These are phyloP conservation scores for Germaria angustata DNA, from an alignment of 2,888 invertebrate genomes.

Conservation along the genomic window DNA sequence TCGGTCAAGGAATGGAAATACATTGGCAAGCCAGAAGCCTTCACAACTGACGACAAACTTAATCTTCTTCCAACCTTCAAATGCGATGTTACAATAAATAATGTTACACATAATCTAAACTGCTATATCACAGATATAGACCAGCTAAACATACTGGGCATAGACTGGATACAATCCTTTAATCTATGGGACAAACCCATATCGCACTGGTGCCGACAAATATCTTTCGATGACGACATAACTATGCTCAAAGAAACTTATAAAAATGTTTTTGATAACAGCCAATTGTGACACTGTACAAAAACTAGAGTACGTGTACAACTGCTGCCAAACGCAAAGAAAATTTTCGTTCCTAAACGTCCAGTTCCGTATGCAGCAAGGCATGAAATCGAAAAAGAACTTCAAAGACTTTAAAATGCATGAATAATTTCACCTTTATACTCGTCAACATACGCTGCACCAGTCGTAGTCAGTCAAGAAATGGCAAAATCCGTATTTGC, in stretches of 20 bases:
- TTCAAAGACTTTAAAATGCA: no score
- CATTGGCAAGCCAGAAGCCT: no score
- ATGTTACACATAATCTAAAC: no score
- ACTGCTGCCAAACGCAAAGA: no score
- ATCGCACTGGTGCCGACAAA: conserved; percentile 4
- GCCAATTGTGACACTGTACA: background rate
- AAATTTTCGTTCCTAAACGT: no score
- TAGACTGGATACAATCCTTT: background rate
- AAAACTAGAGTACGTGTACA: no score
- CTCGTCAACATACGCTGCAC: conserved; percentile 66
- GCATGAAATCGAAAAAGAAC: no score
- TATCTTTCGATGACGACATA: background rate
- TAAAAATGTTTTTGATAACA: conserved; percentile 24
- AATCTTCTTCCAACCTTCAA: background rate
- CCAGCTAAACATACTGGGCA: no score
- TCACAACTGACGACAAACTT: conserved; percentile 7
- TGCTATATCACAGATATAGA: no score
- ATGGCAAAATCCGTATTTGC: conserved; percentile 66
- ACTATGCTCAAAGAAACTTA: background rate
- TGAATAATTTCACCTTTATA: conserved; percentile 62
- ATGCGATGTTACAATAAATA: no score
- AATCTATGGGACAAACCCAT: background rate
- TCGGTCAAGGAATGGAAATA: background rate
- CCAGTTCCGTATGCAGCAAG: no score
- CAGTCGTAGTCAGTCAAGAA: no score